These are phyloP conservation scores for Rousettus leschenaultii DNA, from an alignment of 2,113 vertebrate genomes.

Conservation along the genomic window DNA sequence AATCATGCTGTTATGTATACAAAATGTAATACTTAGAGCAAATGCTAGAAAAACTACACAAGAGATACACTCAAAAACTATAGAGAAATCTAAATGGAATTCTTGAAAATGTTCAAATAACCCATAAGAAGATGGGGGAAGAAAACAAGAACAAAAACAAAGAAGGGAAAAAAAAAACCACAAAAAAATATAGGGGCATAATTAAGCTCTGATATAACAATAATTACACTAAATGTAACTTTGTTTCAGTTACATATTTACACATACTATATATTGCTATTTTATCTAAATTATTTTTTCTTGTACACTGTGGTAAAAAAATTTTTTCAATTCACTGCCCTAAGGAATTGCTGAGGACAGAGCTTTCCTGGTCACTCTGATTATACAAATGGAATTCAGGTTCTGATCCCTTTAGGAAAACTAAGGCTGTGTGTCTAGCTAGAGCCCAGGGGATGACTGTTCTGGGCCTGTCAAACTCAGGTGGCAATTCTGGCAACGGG, in stretches of 20 bases:
- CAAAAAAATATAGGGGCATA: not conserved
- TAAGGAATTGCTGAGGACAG: not conserved
- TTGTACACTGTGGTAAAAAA: not conserved
- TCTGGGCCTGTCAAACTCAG: not conserved
- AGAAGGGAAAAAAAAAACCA: not conserved
- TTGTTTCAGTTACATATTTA: not conserved
- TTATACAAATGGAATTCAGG: not conserved
- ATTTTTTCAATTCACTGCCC: not conserved
- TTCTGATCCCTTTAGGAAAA: not conserved
- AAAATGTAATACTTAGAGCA: not conserved
- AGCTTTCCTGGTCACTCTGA: not conserved
- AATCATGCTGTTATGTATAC: not conserved
- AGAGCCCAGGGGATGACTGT: not conserved
- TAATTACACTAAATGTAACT: not conserved
- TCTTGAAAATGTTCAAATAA: not conserved
- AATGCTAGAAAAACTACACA: not conserved
- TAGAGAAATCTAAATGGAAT: not conserved
- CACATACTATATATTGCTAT: not conserved
- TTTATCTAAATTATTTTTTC: not conserved
- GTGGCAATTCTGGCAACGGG: not conserved
- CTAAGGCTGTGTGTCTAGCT: not conserved
- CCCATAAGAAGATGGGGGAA: not conserved
- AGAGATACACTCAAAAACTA: not conserved
- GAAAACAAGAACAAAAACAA: not conserved
- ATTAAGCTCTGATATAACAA: not conserved